Base-by-base conservation (phyloP, 2,888 invertebrate genomes). In the Monopis laevigella region DNA sequence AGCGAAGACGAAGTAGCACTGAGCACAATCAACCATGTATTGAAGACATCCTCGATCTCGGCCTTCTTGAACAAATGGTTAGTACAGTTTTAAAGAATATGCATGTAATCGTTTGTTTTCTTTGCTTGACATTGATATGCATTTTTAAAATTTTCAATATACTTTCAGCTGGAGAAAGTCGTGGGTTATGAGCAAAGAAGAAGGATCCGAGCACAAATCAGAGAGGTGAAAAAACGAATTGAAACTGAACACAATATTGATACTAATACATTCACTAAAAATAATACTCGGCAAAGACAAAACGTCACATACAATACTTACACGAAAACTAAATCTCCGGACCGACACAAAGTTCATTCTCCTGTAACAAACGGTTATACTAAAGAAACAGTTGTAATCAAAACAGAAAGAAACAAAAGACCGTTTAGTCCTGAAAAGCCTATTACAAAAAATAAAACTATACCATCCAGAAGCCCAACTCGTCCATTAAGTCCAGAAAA, bases 151-250 rank as follows among this genome's bases (percentile, higher is more conserved):
- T 50, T 49, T 46, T 51, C 48, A 56, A 32, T 53, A 42, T 45
- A 47, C 52, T 82, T 83, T 54, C 75, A 89, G 86, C 72, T 92
- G 64, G 89, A 90, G 70, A 87, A 86, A 56, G 88, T 90, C 43
- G 85, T 85, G 41, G 87, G 87, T 46, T 92, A 92, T 61, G 92
- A 92, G 58, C 84, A 90, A 54, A 78, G 92, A 51, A 84, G 90
- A 46, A 84, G 89, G 49, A 89, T 93, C 42, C 83, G 92, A 46
- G 84, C 89, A 2, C 91, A 92, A 65, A 90, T 92, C 45, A 82
- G 92, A 46, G 62, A 88, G 12, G 87, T 90, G 6, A 88, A 86
- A 59, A 87, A 88, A 52, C 74, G 84, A 48, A 75, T 80, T 18
- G 84, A 84, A 48, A 64, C 59, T 13, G 55, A 55, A 21, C n/a